Base-by-base conservation (phyloP, 2,797 vertebrate species). In the Sebastes minor region DNA sequence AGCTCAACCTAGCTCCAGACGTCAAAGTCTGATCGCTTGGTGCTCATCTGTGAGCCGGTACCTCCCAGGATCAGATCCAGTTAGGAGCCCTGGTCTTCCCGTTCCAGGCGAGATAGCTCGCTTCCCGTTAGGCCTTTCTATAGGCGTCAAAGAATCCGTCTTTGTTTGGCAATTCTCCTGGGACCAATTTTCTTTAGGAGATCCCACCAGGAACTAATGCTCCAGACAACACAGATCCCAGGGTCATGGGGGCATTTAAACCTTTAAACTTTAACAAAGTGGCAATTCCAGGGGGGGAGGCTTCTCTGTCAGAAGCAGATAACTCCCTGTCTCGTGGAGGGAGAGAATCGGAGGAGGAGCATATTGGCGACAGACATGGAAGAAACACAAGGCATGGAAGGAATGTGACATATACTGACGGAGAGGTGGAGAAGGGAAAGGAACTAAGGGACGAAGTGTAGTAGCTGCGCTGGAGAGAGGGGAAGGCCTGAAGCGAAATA, bases 401-500 rank as follows among this genome's bases (percentile, higher is more conserved):
- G 30, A 60, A 65, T 33, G 8, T 8, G 18, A 33, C 71, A 49
- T 73, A 79, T 88, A 27, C 22, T 66, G 30, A 65, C 3, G 20
- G 65, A 71, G 22, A 56, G 25, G 64, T 70, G 28, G 22, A 67
- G 63, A 25, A 80, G 25, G 25, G 9, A 38, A 74, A 57, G 42
- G 10, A 64, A 14, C 61, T 27, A 69, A 65, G 20, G 66, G 13
- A 67, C 52, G 13, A 74, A 63, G 69, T 28, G 70, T 23, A 53
- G 78, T 11, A 46, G 76, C 70, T 64, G n/a, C 84, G 71, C 55
- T 23, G 65, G 42, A 77, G 75, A 76, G 66, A 80, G 69, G 60
- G 59, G 74, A 80, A 80, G 27, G 78, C 88, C 91, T 63, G 35
- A 56, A 89, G 90, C 84, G 67, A 88, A 89, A 72, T 79, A 85